phyloP scores from a whole-genome alignment of 2,888 invertebrate species.

The Epistrophe grossulariae region DNA sequence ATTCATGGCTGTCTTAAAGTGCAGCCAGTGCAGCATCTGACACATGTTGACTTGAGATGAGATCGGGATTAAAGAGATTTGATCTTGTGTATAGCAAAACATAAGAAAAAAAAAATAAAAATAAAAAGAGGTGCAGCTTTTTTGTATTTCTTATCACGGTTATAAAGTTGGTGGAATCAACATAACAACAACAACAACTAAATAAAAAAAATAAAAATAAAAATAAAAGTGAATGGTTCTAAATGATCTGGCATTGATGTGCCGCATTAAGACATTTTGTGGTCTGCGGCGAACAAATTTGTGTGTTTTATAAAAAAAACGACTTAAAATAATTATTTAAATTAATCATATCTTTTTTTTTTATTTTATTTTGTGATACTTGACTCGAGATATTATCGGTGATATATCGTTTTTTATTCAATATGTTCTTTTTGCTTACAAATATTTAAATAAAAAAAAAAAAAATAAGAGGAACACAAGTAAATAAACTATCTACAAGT shows the following conservation, averaged over 20 bases:
- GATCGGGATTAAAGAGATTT: conserved; percentile 36
- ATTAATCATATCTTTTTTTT: conserved; percentile 11
- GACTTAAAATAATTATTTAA: conserved; percentile 21
- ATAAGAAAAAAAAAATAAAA: background rate
- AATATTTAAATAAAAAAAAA: conserved; percentile 14
- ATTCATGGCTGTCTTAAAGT: conserved; percentile 35
- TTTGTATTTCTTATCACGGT: conserved; percentile 35
- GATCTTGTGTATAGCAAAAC: conserved; percentile 16
- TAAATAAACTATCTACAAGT: conserved; percentile 7
- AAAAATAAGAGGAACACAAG: conserved; percentile 3
- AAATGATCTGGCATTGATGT: conserved; percentile 32
- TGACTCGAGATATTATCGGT: conserved; percentile 28
- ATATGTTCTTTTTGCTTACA: background rate
- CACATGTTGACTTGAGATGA: conserved; percentile 40
- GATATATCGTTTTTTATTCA: background rate
- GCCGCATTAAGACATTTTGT: conserved; percentile 25
- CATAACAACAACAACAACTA: background rate
- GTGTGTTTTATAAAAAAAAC: conserved; percentile 17
- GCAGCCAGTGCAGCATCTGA: conserved; percentile 47
- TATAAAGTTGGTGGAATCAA: conserved; percentile 12
- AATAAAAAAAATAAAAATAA: too few relatives aligned
- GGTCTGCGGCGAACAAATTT: conserved; percentile 20
- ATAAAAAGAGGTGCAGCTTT: conserved; percentile 30
- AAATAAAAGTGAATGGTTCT: conserved; percentile 40
- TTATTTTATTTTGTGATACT: background rate